Base-by-base conservation (phyloP, 2,888 invertebrate genomes). In the Monopis laevigella region DNA sequence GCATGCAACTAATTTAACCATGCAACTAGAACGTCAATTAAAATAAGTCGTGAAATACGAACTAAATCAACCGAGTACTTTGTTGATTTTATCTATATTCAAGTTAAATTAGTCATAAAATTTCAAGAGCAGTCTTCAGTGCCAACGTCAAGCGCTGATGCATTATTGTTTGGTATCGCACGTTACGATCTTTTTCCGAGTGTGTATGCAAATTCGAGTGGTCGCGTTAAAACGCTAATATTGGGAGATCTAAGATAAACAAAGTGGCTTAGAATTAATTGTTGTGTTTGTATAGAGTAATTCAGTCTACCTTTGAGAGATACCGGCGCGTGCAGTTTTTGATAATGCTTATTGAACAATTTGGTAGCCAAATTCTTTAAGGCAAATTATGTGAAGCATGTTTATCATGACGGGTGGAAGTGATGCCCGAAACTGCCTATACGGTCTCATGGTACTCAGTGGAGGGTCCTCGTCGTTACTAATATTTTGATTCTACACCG, bases 241-340 rank as follows among this genome's bases (percentile, higher is more conserved):
- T 36, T 21, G 36, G 21, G 19, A 21, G 21, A 21, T 36, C 21
- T 2, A 13, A 21, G 36, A 36, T 36, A 36, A 21, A 21, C 19
- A n/a, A 14, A 32, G 30, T 3, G 10, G 16, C 10, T 16, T 32
- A 4, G n/a, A n/a, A n/a, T n/a, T n/a, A n/a, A 13, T 32, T 13
- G 32, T 32, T 32, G 32, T 32, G 13, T 32, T 32, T 32, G 14
- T 8, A 32, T 32, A 32, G 32, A 32, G 10, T n/a, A n/a, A n/a
- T n/a, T n/a, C n/a, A n/a, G n/a, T n/a, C n/a, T n/a, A 38, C 11
- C 14, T 44, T 46, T 6, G 27, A 41, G 43, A 41, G 34, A 35
- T 45, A 27, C 40, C 44, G 35, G 14, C 32, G 26, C 41, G 21
- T 40, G 29, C 39, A 40, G 34, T 43, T 24, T 16, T 26, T 24